These are phyloP conservation scores for Nomada fucata DNA, from an alignment of 2,888 invertebrate species.

Conservation along the genomic window DNA sequence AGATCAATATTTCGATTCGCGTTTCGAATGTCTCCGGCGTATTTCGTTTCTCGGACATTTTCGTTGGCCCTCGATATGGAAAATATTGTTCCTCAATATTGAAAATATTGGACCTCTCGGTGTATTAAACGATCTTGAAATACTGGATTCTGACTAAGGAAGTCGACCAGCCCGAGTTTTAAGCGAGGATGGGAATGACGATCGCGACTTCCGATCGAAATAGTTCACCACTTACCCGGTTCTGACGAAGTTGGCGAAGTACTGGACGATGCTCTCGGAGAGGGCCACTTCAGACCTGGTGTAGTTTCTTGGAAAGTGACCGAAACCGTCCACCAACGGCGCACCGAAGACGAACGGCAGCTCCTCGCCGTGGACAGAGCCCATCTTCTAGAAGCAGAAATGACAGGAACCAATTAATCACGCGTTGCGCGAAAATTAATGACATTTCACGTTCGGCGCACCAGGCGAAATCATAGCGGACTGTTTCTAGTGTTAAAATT, in stretches of 20 bases:
- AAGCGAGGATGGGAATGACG: neutral
- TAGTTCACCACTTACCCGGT: conserved; percentile 90
- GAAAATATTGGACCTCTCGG: too few relatives aligned
- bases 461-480: neutral
- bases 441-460: neutral
- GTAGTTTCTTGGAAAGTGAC: conserved; percentile 95
- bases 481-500: neutral
- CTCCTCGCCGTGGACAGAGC: conserved; percentile 96
- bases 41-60: too few relatives aligned
- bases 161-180: neutral
- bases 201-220: conserved; percentile 17
- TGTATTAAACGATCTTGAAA: too few relatives aligned
- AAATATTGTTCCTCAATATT: too few relatives aligned
- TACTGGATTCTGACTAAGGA: neutral
- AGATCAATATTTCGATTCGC: neutral
- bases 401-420: neutral
- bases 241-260: conserved; percentile 94
- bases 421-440: neutral
- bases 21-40: too few relatives aligned
- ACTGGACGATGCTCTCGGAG: conserved; percentile 94
- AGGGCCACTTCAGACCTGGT: conserved; percentile 94
- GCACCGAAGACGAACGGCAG: conserved; percentile 96
- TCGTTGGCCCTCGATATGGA: too few relatives aligned
- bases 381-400: conserved; percentile 89
- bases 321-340: conserved; percentile 92